Evolutionary conservation across 2,113 vertebrate genomes (phyloP), one percentile per base, ranked within the genome.

Genomic region (Microtus ochrogaster): DNA sequence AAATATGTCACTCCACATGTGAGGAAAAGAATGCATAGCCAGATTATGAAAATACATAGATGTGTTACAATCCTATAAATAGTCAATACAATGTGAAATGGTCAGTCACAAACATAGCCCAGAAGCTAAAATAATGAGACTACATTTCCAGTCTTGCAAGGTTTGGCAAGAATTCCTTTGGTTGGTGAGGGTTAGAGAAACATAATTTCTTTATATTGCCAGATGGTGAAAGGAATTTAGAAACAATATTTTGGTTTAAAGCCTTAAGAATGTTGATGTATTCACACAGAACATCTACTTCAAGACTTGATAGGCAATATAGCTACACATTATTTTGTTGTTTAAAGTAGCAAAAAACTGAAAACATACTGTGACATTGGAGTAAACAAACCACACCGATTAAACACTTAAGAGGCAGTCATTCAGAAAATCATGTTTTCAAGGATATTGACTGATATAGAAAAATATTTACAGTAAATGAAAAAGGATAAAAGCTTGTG

Each of bases 361-460:
- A 28, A 94, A 97, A 93, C 66, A 87, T 24, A 65, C 86, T 41
- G 4, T 58, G 94, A 91, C 10, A 66, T 72, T 49, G 86, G 30
- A 22, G 3, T 81, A 89, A 83, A 74, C n/a, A 96, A 66, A 96
- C n/a, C 19, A 58, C 1, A 44, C 8, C 21, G 44, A 78, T 36
- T 55, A 79, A 70, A 61, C 30, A 49, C 58, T 0, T 58, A 73
- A 87, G 73, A 89, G 47, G 66, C 17, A 91, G 22, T 14, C 28
- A 89, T 72, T 76, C 65, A 77, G 84, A 94, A 78, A 93, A n/a
- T 61, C 52, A 73, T 78, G 24, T 86, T 89, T 88, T 94, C 58
- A 90, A 78, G 87, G 22, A 94, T 65, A 94, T 13, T 85, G n/a
- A 77, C 49, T 76, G 33, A 93, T 77, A 6, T 12, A 52, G 30